Base-by-base conservation (phyloP, 2,797 vertebrate genomes). In the Buphagus erythrorhynchus region DNA sequence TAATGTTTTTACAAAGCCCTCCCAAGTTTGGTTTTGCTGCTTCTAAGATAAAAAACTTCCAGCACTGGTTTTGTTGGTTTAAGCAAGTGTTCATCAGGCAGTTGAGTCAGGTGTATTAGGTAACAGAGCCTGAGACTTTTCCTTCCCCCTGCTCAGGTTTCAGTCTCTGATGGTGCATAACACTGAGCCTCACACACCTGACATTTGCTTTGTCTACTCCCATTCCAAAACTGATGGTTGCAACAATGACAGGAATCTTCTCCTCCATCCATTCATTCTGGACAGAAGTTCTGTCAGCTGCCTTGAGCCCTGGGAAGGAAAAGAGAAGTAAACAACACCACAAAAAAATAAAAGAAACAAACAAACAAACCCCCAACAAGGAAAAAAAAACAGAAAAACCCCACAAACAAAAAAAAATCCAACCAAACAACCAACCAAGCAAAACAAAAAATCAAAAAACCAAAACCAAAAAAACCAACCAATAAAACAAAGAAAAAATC, bases 221-320 rank as follows among this genome's bases (percentile, higher is more conserved):
- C 99, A 99, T 99, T 36, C 99, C 99, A 92, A 99, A 99, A 97
- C 99, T 99, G 96, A 99, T 99, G 63, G 99, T 99, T 71, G 99
- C 99, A 49, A 99, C 99, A 88, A 99, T 99, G 31, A 99, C 98
- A 65, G 98, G 97, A 74, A 99, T 98, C 86, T 98, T 99, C 74
- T 98, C 99, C 79, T 99, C 98, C 99, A 99, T 99, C 99, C 99
- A 99, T 25, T 99, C 99, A 43, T 97, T 99, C 98, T 99, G 99
- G 21, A 97, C 96, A 73, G 97, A 98, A 5, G 98, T 98, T 69
- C 99, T 99, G 83, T 99, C 99, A 28, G 90, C 97, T 36, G 98
- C 40, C 96, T 99, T 99, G 88, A 99, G 95, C 55, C 99, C 99
- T 99, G 58, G 20, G 42, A 69, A 92, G 15, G 31, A 58, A 67